phyloP scores from a whole-genome alignment of 2,797 vertebrate species.

The Petrocephalus sullivani region DNA sequence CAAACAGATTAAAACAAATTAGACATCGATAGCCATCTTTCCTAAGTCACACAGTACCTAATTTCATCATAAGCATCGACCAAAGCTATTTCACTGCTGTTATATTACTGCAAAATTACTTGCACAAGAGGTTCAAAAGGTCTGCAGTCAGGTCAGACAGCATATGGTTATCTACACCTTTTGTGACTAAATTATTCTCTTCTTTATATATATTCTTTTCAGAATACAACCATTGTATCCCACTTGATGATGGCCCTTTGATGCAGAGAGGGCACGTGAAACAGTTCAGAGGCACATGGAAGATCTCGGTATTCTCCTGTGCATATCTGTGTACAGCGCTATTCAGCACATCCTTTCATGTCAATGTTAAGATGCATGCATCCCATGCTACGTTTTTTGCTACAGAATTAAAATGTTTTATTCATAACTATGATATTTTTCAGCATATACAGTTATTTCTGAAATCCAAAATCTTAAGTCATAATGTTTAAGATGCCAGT shows the following conservation, averaged over 20 bases:
- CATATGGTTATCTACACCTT: slow-evolving; percentile 9
- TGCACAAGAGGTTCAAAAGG: background rate
- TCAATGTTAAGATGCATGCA: background rate
- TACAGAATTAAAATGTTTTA: slow-evolving; percentile 5
- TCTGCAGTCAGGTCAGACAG: background rate
- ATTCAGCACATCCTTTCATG: background rate
- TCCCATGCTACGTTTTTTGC: background rate
- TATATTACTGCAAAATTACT: background rate
- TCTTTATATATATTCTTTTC: slow-evolving; percentile 12
- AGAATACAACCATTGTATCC: background rate
- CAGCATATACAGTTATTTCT: background rate
- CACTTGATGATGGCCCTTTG: background rate
- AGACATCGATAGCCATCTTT: background rate
- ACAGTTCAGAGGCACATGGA: background rate
- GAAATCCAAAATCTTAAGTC: background rate
- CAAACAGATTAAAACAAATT: background rate
- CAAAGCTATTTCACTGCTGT: background rate
- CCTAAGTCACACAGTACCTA: background rate
- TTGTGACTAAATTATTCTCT: background rate
- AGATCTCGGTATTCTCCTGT: background rate
- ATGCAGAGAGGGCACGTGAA: background rate
- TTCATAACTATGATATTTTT: background rate
- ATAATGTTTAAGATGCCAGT: background rate
- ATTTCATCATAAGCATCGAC: background rate
- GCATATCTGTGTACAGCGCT: background rate